Base-by-base conservation (phyloP, 2,113 vertebrate species). In the Scopus umbretta region DNA sequence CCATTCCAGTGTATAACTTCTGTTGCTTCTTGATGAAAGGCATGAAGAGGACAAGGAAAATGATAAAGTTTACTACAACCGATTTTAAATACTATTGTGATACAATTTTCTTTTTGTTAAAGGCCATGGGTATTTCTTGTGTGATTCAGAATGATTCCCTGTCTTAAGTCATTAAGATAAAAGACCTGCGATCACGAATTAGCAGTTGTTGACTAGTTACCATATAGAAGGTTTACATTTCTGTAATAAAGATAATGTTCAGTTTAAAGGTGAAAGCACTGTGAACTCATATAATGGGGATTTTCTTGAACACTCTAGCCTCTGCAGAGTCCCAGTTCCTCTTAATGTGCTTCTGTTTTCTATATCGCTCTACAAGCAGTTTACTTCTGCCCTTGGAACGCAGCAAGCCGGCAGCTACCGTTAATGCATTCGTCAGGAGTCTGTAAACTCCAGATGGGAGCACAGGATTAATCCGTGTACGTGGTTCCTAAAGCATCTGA, bases 401-500 rank as follows among this genome's bases (percentile, higher is more conserved):
- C 58, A 43, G 62, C 0, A 0, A 87, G 81, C 79, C 65, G 71
- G 52, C 74, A 86, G 88, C 88, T 29, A 26, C 58, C 1, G 0
- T 16, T 78, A 74, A 34, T 6, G 55, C 50, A 23, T 72, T 89
- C 32, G 7, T 82, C 59, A 76, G 75, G 82, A 90, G 79, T 15
- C 55, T 71, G 78, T 34, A 50, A 94, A 71, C 56, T 89, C 89
- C 93, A 90, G 86, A 52, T 72, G 89, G 80, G 76, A 97, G 84
- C 86, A 43, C 4, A 6, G 66, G 61, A 89, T 82, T 61, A 49
- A 94, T 63, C 56, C 10, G 3, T 91, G 55, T 20, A 13, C 8
- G 71, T 6, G 36, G 50, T 34, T 95, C 86, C 86, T 62, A 59
- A 71, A 87, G 76, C 68, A 89, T 30, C 78, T n/a, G 61, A 89